Conservation (phyloP, 2,797 vertebrate species). For the Mycteria americana region DNA sequence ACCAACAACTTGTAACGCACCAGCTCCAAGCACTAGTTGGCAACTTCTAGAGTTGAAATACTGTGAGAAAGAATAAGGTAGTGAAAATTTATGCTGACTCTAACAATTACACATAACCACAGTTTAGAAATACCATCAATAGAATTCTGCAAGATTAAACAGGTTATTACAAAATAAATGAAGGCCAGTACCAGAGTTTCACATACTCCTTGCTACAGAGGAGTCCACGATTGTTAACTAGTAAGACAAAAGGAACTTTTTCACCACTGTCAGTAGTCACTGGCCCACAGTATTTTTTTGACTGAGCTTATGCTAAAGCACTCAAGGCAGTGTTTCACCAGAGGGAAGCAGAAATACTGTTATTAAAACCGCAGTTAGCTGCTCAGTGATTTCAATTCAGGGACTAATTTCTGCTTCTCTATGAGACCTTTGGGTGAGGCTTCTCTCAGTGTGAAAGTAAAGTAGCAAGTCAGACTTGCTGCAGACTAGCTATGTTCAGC, state of each 20-base stretch:
- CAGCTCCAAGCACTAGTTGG: constrained; percentile 95
- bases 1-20: constrained; percentile 94
- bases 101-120: background rate
- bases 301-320: background rate
- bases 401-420: background rate
- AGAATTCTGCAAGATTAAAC: background rate
- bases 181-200: background rate
- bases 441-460: background rate
- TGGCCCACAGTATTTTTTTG: background rate
- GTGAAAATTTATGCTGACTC: background rate
- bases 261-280: background rate
- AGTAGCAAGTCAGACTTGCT: background rate
- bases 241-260: background rate
- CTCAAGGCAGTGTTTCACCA: background rate
- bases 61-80: constrained; percentile 70
- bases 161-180: background rate
- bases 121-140: background rate
- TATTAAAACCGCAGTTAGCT: background rate
- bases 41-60: constrained; percentile 99
- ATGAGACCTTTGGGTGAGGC: background rate
- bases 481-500: background rate
- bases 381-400: background rate
- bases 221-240: background rate
- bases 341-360: background rate
- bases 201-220: background rate